Percentiles rank a stretch among this genome's conserved stretches.
These are phyloP conservation scores for Luperina testacea DNA, from an alignment of 2,888 invertebrate genomes.

Conservation along the genomic window DNA sequence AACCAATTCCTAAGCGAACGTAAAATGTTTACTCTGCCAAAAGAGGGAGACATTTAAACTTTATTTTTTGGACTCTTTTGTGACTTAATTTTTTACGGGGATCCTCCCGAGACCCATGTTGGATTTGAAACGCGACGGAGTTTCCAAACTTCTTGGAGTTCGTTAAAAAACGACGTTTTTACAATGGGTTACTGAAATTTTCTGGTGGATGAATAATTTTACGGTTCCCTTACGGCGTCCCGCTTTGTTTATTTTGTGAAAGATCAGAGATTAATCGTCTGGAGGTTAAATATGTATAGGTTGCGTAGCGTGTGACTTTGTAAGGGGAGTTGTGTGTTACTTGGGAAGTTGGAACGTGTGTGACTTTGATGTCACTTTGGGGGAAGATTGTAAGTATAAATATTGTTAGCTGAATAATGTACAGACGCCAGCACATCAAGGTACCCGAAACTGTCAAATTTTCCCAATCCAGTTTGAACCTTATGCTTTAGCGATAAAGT, in stretches of 20 bases:
- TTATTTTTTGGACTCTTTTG: slow-evolving; percentile 84
- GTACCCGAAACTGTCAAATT: no score
- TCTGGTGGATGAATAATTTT: slow-evolving; percentile 84
- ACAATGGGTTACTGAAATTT: slow-evolving; percentile 88
- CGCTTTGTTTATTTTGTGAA: slow-evolving; percentile 70
- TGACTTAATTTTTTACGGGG: slow-evolving; percentile 87
- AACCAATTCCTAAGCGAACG: slow-evolving; percentile 80
- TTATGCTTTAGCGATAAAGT: no score
- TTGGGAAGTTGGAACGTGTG: slow-evolving; percentile 31
- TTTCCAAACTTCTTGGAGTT: slow-evolving; percentile 85
- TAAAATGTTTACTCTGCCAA: slow-evolving; percentile 87
- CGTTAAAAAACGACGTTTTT: slow-evolving; percentile 86
- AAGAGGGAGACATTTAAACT: slow-evolving; percentile 84
- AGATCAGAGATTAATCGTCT: slow-evolving; percentile 67
- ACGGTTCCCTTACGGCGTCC: slow-evolving; percentile 74
- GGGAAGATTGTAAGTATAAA: background rate
- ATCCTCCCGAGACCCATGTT: slow-evolving; percentile 85
- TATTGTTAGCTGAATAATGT: background rate
- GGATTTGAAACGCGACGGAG: slow-evolving; percentile 85
- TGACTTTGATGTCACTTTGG: slow-evolving; percentile 19
- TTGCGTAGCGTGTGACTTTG: slow-evolving; percentile 24
- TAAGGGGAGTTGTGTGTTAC: slow-evolving; percentile 24
- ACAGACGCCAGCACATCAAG: no score
- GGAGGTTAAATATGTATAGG: slow-evolving; percentile 43
- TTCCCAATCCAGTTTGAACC: no score